Conservation (phyloP, 2,797 vertebrate genomes). For the Rhinichthys osculus region DNA sequence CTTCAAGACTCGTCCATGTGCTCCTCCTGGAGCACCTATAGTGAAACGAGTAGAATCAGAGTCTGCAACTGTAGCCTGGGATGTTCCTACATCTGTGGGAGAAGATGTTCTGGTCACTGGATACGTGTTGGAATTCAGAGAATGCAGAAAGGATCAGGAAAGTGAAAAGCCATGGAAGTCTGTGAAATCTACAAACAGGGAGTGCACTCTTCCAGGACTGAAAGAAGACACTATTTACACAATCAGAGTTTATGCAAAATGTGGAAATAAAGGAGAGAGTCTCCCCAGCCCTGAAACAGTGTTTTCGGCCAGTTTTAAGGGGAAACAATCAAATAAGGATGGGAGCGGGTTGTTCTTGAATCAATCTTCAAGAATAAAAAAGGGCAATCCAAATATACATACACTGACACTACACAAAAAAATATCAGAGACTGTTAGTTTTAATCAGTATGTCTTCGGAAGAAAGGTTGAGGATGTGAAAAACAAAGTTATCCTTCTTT, state of each 20-base stretch:
- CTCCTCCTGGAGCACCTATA: conserved; percentile 50
- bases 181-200: conserved; percentile 40
- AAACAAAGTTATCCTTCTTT: conserved; percentile 55
- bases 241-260: conserved; percentile 51
- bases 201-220: conserved; percentile 45
- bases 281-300: conserved; percentile 33
- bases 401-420: not conserved
- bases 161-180: conserved; percentile 42
- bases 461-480: conserved; percentile 52
- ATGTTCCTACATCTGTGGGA: conserved; percentile 50
- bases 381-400: conserved; percentile 40
- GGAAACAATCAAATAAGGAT: not conserved
- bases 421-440: not conserved
- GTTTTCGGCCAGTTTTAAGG: not conserved
- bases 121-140: conserved; percentile 51
- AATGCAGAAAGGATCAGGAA: conserved; percentile 9
- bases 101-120: conserved; percentile 39
- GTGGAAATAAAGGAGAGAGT: conserved; percentile 51
- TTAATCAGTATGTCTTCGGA: conserved; percentile 50
- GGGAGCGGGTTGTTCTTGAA: conserved; percentile 41
- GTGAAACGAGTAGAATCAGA: conserved; percentile 1
- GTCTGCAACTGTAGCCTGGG: conserved; percentile 40
- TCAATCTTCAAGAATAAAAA: conserved; percentile 36
- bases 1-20: conserved; percentile 50
- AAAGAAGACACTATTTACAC: conserved; percentile 37